Base-by-base conservation (phyloP, 1,140 invertebrate genomes). In the Drosophila gunungcola region DNA sequence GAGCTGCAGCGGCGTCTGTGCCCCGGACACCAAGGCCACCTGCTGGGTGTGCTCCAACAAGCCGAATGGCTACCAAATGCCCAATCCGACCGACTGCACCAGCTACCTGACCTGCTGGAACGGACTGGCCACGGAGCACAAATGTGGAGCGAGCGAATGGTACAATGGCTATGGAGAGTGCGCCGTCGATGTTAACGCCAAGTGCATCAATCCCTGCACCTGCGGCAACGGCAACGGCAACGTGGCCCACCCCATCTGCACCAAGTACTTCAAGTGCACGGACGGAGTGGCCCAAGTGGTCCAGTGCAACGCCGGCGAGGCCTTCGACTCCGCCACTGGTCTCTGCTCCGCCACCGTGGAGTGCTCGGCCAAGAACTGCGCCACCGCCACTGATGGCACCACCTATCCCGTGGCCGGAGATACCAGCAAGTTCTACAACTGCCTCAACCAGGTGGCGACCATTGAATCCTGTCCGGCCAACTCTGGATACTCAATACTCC, bases 211-310 rank as follows among this genome's bases (percentile, higher is more conserved):
- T 69, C 83, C 83, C 1, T 86, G 83, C 67, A 67, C 48, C 38
- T 85, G 83, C 52, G 36, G 38, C 12, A 62, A 36, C 0, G 36
- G 38, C 12, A 62, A 36, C 0, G 74, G 72, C 4, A 73, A 73
- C n/a, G 73, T 88, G 6, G 65, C 90, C 0, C 73, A 91, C 73
- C 90, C 90, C 2, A 78, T 85, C 7, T 91, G 90, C 41, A 74
- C 74, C 13, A 64, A 91, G 12, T 91, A 88, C 61, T 91, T 57
- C 48, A 64, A 89, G 11, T 91, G 90, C 58, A 80, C 70, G 11
- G 65, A 76, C 11, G 78, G 86, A 2, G 42, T 74, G 10, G 48
- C 90, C 0, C 34, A 63, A 27, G 90, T 91, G 1, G 58, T 74
- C 0, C 54, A 75, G 2, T 91, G 90, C 49, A 29, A 65, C 5